Evolutionary conservation across 1,140 invertebrate species (phyloP).

Genomic region (Pachypsylla venusta): DNA sequence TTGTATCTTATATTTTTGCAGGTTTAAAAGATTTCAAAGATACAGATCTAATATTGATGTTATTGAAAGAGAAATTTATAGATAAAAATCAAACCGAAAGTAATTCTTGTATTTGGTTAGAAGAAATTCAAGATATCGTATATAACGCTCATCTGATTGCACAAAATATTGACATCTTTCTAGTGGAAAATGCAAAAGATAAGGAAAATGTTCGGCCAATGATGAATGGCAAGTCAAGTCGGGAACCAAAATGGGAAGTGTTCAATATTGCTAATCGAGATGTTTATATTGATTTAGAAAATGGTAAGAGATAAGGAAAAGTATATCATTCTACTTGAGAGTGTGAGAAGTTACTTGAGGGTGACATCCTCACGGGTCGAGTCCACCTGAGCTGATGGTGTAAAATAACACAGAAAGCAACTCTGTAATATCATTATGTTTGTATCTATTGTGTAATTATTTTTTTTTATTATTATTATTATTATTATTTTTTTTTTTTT

Average conservation of each 20-base stretch:
- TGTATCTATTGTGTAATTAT: too few species aligned
- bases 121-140: neutral
- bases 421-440: too few species aligned
- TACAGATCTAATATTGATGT: neutral
- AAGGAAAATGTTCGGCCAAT: too few species aligned
- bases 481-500: too few species aligned
- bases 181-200: too few species aligned
- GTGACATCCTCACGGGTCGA: too few species aligned
- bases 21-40: constrained; percentile 6
- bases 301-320: constrained; percentile 36
- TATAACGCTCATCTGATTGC: neutral
- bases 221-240: too few species aligned
- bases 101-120: neutral
- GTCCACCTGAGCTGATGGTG: too few species aligned
- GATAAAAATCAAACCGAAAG: neutral
- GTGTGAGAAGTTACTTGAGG: too few species aligned
- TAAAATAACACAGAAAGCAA: too few species aligned
- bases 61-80: neutral
- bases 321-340: constrained; percentile 36
- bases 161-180: neutral
- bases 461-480: too few species aligned
- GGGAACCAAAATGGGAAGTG: constrained; percentile 4
- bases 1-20: constrained; percentile 32
- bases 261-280: neutral
- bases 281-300: neutral